A percentile compares a stretch with the other conserved stretches of the same genome.
Evolutionary conservation across 2,113 vertebrate genomes (phyloP).

Genomic region (Nerophis ophidion): DNA sequence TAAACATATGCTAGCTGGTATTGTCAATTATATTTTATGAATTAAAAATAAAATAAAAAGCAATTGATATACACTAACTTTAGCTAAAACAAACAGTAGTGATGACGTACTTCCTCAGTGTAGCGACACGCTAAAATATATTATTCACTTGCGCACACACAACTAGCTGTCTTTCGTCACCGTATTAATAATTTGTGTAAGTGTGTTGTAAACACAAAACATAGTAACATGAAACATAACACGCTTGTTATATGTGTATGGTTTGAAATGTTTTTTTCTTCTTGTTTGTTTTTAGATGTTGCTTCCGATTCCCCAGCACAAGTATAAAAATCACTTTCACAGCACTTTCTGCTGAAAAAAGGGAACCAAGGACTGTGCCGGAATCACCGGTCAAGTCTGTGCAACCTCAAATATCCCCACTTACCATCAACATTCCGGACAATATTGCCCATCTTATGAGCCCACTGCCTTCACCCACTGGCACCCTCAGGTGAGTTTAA

Average conservation of each 20-base stretch:
- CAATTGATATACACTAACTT: no score
- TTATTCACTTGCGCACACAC: no score
- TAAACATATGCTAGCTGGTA: no score
- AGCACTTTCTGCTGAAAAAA: slow-evolving; percentile 86
- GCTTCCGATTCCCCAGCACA: slow-evolving; percentile 97
- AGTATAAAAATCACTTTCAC: slow-evolving; percentile 99
- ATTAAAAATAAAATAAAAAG: no score
- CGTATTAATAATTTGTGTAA: no score
- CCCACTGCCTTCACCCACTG: slow-evolving; percentile 93
- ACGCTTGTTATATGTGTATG: no score
- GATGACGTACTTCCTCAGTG: no score
- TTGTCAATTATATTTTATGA: no score
- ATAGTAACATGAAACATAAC: not conserved
- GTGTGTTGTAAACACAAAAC: not conserved
- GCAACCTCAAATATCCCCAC: slow-evolving; percentile 91
- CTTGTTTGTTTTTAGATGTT: slow-evolving; percentile 77
- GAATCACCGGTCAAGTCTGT: slow-evolving; percentile 90
- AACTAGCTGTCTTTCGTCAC: not conserved
- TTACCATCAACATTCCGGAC: slow-evolving; percentile 99
- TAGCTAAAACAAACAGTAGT: no score
- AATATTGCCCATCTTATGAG: slow-evolving; percentile 97
- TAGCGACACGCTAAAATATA: no score
- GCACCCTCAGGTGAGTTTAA: slow-evolving; percentile 87
- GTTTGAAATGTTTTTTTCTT: not conserved
- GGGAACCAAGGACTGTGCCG: slow-evolving; percentile 86